Percentiles rank a stretch among this genome's conserved stretches.
phyloP scores from a whole-genome alignment of 2,113 vertebrate genomes.

The Rhineura floridana region DNA sequence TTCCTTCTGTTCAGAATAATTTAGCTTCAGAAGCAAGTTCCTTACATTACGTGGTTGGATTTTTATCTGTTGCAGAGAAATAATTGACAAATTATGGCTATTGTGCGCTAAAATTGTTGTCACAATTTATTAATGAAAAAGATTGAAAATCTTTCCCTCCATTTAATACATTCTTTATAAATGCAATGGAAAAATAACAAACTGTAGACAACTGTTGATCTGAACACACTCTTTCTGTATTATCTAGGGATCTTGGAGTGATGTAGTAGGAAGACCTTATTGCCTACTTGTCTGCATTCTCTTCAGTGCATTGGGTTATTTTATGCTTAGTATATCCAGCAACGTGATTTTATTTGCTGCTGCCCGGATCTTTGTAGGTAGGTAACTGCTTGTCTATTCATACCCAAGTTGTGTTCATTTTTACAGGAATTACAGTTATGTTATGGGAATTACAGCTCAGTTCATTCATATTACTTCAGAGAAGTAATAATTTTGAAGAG shows the following conservation, averaged over 20 bases:
- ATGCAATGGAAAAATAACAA: not conserved
- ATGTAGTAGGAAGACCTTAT: slow-evolving; percentile 86
- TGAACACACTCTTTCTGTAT: slow-evolving; percentile 31
- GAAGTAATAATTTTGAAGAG: not conserved
- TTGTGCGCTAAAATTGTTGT: not conserved
- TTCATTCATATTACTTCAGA: not conserved
- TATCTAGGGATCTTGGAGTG: slow-evolving; percentile 94
- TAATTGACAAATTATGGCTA: not conserved
- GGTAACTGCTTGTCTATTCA: slow-evolving; percentile 66
- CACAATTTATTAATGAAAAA: not conserved
- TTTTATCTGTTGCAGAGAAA: not conserved
- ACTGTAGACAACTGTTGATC: slow-evolving; percentile 4
- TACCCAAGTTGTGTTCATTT: not conserved
- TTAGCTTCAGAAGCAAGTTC: not conserved
- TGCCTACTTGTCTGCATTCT: slow-evolving; percentile 90
- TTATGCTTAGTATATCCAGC: slow-evolving; percentile 86
- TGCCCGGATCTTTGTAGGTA: slow-evolving; percentile 91
- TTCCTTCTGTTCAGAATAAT: not conserved
- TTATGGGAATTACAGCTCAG: not conserved
- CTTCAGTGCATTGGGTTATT: slow-evolving; percentile 88
- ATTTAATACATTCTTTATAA: not conserved
- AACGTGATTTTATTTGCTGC: slow-evolving; percentile 86
- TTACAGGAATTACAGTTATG: not conserved
- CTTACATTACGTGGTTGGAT: not conserved
- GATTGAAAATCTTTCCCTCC: not conserved